A percentile compares a stretch with the other conserved stretches of the same genome.
Evolutionary conservation across 1,140 invertebrate genomes (phyloP).

Genomic region (Pissodes strobi): DNA sequence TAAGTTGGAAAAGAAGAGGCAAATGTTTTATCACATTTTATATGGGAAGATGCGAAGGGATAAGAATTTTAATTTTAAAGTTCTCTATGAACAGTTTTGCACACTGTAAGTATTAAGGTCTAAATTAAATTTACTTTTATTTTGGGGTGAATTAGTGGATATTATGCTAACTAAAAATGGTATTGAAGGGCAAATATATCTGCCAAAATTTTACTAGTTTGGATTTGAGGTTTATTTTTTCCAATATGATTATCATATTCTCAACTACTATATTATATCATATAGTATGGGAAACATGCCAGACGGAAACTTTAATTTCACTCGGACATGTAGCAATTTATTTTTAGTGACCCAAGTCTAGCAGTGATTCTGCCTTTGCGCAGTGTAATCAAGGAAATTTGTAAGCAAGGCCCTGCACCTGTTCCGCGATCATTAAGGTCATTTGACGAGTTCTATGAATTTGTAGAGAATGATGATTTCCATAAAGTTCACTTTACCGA

Average conservation of each 20-base stretch:
- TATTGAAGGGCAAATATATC: no score
- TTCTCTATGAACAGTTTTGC: constrained; percentile 47
- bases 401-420: constrained; percentile 32
- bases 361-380: constrained; percentile 40
- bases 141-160: neutral
- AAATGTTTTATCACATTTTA: constrained; percentile 49
- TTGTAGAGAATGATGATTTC: constrained; percentile 45
- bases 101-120: constrained; percentile 35
- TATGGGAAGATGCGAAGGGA: constrained; percentile 45
- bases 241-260: no score
- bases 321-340: no score
- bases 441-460: constrained; percentile 46
- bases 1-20: constrained; percentile 35
- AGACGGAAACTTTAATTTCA: no score
- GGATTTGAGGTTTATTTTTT: no score
- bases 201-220: no score
- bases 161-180: no score
- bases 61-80: constrained; percentile 45
- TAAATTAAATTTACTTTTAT: neutral
- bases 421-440: constrained; percentile 32
- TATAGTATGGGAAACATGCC: no score
- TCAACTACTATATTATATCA: no score
- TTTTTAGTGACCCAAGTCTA: constrained; percentile 46
- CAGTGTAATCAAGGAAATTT: constrained; percentile 47
- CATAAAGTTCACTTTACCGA: constrained; percentile 47